Evolutionary conservation across 1,140 invertebrate genomes (phyloP).

Genomic region (Bombus picipes): DNA sequence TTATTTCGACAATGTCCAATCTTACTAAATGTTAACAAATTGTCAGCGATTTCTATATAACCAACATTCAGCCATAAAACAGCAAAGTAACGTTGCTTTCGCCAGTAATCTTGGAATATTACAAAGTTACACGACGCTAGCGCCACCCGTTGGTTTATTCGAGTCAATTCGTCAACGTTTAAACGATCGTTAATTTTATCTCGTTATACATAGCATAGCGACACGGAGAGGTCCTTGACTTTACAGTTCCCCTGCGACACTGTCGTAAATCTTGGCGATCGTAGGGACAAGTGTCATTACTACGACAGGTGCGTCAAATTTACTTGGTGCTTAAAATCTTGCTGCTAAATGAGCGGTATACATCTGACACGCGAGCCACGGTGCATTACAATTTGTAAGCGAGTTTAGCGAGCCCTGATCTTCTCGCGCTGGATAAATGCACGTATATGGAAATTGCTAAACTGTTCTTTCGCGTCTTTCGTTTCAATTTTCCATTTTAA

Average conservation of each 20-base stretch:
- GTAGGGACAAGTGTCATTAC: conserved; percentile 48
- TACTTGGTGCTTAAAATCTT: conserved; percentile 57
- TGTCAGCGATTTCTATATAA: too few relatives aligned
- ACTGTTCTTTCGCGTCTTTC: not conserved
- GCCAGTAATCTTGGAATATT: too few relatives aligned
- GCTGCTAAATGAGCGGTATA: conserved; percentile 35
- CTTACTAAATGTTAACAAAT: too few relatives aligned
- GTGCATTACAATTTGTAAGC: conserved; percentile 41
- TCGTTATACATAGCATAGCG: not conserved
- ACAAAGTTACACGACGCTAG: not conserved
- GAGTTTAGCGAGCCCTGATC: conserved; percentile 3
- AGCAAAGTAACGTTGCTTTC: too few relatives aligned
- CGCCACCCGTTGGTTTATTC: not conserved
- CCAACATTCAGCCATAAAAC: too few relatives aligned
- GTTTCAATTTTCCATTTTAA: not conserved
- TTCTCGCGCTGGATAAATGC: conserved; percentile 16
- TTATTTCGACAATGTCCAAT: too few relatives aligned
- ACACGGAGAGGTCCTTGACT: conserved; percentile 42
- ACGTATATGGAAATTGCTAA: conserved; percentile 5
- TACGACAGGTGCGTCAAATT: conserved; percentile 62
- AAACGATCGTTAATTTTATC: not conserved
- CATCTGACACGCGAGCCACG: conserved; percentile 2
- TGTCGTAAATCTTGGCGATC: conserved; percentile 55
- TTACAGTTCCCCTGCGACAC: conserved; percentile 43
- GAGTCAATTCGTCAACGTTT: conserved; percentile 10